Evolutionary conservation across 2,888 invertebrate species (phyloP).

Genomic region (Minunthozetes semirufus): DNA sequence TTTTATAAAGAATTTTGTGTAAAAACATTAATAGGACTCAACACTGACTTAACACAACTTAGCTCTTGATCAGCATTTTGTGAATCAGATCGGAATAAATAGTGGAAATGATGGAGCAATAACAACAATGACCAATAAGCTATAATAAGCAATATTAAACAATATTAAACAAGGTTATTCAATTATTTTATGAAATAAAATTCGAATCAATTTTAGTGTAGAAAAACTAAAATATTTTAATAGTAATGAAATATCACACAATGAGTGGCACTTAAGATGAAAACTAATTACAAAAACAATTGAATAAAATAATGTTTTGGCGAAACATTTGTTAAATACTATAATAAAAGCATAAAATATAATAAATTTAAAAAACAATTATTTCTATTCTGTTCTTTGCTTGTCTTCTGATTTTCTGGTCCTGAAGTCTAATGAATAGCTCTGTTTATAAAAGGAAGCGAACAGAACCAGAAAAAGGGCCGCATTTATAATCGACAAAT

Average conservation of each 20-base stretch:
- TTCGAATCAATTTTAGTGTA: not conserved
- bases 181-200: too few species aligned
- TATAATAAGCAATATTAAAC: too few species aligned
- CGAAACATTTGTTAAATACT: not conserved
- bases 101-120: too few species aligned
- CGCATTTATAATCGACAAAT: constrained; percentile 30
- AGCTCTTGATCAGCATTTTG: too few species aligned
- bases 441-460: constrained; percentile 33
- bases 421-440: not conserved
- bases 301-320: not conserved
- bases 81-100: too few species aligned
- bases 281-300: not conserved
- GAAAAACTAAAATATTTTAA: not conserved
- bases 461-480: constrained; percentile 32
- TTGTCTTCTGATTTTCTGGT: not conserved
- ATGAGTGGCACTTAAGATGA: not conserved
- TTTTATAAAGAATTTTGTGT: too few species aligned
- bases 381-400: not conserved
- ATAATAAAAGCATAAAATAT: not conserved
- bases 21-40: too few species aligned
- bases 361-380: not conserved
- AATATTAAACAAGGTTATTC: too few species aligned
- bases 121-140: too few species aligned
- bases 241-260: not conserved
- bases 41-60: too few species aligned